phyloP scores from a whole-genome alignment of 2,888 invertebrate species.

The Rhagonycha lutea region DNA sequence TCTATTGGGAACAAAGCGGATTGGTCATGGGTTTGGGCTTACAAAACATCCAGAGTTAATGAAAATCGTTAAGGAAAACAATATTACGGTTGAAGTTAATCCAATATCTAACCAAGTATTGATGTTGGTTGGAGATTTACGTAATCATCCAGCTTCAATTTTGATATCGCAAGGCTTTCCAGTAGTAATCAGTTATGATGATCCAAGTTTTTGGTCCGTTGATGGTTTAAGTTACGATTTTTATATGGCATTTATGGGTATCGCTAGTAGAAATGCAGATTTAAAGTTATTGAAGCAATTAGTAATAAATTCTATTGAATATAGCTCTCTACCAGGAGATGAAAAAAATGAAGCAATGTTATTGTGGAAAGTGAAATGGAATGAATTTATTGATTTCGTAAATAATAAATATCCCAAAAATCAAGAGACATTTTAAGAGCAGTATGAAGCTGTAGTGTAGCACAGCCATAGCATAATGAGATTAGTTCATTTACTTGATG shows the following conservation, averaged over 20 bases:
- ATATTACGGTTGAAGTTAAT: constrained; percentile 72
- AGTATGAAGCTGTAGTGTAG: too few species aligned
- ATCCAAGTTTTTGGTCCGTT: constrained; percentile 69
- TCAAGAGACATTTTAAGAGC: not conserved
- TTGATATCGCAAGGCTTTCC: constrained; percentile 68
- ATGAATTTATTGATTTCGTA: not conserved
- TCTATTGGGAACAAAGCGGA: constrained; percentile 65
- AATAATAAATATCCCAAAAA: not conserved
- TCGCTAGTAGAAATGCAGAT: constrained; percentile 68
- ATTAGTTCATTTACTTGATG: too few species aligned
- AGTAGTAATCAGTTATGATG: constrained; percentile 73
- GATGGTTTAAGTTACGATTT: constrained; percentile 71
- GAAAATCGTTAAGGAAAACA: constrained; percentile 58
- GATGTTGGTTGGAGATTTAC: constrained; percentile 66
- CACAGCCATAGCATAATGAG: too few species aligned
- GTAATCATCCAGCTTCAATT: constrained; percentile 71
- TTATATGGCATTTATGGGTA: constrained; percentile 73
- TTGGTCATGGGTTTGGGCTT: constrained; percentile 75
- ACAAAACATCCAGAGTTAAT: constrained; percentile 69
- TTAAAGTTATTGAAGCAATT: constrained; percentile 69
- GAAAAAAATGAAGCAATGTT: constrained; percentile 57
- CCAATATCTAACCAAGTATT: constrained; percentile 74
- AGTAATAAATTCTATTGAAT: constrained; percentile 69
- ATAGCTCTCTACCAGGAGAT: constrained; percentile 60
- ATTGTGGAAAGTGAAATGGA: constrained; percentile 62